Conservation (phyloP, 2,113 vertebrate genomes). For the Dascyllus trimaculatus region DNA sequence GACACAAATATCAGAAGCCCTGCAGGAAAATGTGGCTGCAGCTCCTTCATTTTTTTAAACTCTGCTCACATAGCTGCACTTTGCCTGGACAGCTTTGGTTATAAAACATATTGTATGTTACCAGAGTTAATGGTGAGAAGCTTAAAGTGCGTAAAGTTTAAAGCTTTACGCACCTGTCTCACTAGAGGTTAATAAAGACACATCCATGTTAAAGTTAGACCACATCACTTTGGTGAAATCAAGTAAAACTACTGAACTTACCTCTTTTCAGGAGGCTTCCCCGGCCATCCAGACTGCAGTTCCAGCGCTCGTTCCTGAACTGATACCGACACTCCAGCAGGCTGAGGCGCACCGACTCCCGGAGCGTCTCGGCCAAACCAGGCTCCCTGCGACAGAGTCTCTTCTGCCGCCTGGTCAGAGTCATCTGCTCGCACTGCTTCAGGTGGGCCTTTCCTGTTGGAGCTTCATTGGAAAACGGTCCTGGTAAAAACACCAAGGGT, state of each 20-base stretch:
- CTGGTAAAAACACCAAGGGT: slow-evolving; percentile 90
- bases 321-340: slow-evolving; percentile 95
- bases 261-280: slow-evolving; percentile 95
- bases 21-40: not conserved
- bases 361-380: slow-evolving; percentile 93
- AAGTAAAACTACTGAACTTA: slow-evolving; percentile 56
- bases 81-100: not conserved
- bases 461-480: slow-evolving; percentile 81
- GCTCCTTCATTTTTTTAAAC: too few relatives aligned
- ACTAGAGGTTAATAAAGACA: not conserved
- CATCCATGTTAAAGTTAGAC: slow-evolving; percentile 3
- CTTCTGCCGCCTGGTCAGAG: slow-evolving; percentile 92
- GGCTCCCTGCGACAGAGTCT: slow-evolving; percentile 94
- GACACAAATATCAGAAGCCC: not conserved
- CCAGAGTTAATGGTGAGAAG: too few relatives aligned
- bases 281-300: slow-evolving; percentile 96
- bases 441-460: slow-evolving; percentile 88
- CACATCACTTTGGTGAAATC: not conserved
- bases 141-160: not conserved
- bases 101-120: too few relatives aligned
- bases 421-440: slow-evolving; percentile 96
- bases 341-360: slow-evolving; percentile 93
- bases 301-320: slow-evolving; percentile 97
- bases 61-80: not conserved
- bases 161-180: not conserved